These are phyloP conservation scores for Sebastes kiyomatsui DNA, from an alignment of 2,797 vertebrate species.

Conservation along the genomic window DNA sequence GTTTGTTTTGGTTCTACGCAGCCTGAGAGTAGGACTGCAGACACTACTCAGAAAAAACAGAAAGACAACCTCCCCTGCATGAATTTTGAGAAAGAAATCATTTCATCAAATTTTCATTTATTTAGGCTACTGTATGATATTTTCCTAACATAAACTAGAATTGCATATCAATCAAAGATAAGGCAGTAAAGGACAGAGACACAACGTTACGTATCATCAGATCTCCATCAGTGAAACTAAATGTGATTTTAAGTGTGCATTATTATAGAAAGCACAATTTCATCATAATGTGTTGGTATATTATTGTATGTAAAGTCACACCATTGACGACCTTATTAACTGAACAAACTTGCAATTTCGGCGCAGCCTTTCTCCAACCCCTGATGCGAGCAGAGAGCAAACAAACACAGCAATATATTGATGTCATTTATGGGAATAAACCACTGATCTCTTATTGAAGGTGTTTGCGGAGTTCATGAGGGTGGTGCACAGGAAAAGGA, in stretches of 20 bases:
- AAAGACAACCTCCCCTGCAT: not conserved
- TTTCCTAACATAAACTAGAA: not conserved
- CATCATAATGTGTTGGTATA: not conserved
- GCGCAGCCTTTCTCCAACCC: not conserved
- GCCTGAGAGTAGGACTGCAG: no score
- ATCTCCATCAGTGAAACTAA: not conserved
- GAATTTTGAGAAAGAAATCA: not conserved
- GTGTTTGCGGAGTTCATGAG: not conserved
- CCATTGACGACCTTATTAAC: not conserved
- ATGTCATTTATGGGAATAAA: not conserved
- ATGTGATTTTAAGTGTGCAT: not conserved
- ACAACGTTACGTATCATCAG: not conserved
- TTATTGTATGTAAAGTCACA: not conserved
- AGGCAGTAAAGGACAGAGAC: not conserved
- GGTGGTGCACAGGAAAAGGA: not conserved
- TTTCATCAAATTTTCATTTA: not conserved
- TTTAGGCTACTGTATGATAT: not conserved
- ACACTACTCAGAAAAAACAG: not conserved
- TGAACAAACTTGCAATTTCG: not conserved
- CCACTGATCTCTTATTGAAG: not conserved
- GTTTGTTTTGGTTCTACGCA: fast-evolving
- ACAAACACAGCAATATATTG: not conserved
- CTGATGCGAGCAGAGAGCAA: not conserved
- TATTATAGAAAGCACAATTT: not conserved
- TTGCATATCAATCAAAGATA: not conserved